Percentiles rank a stretch among this genome's conserved stretches.
Evolutionary conservation across 2,113 vertebrate genomes (phyloP).

Genomic region (Arothron firmamentum): DNA sequence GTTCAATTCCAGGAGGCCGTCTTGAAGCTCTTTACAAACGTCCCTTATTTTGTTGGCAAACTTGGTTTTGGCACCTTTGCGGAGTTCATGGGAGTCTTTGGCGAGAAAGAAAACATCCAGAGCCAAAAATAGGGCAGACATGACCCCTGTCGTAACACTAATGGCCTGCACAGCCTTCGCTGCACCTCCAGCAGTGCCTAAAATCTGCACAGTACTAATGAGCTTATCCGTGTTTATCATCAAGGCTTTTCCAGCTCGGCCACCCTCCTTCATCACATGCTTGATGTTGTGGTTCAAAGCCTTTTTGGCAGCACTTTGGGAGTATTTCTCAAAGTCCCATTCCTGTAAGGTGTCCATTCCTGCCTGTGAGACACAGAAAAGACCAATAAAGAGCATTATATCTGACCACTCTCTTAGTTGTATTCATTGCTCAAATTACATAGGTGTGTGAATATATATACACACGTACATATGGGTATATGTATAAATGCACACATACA

Average conservation of each 20-base stretch:
- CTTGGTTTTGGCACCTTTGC: constrained; percentile 70
- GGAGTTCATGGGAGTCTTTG: constrained; percentile 70
- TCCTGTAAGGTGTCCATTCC: constrained; percentile 69
- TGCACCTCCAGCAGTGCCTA: constrained; percentile 54
- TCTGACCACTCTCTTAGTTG: too few relatives aligned
- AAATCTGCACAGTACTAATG: constrained; percentile 61
- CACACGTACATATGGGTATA: not conserved
- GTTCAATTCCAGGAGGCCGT: constrained; percentile 66
- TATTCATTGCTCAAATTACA: too few relatives aligned
- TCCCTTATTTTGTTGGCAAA: constrained; percentile 70
- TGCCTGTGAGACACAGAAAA: constrained; percentile 40
- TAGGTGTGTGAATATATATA: too few relatives aligned
- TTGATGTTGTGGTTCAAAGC: constrained; percentile 69
- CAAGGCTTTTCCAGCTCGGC: constrained; percentile 63
- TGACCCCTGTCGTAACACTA: constrained; percentile 67
- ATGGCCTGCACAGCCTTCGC: constrained; percentile 55
- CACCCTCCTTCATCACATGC: constrained; percentile 69
- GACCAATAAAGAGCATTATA: too few relatives aligned
- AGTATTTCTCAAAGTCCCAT: constrained; percentile 70
- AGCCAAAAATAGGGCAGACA: constrained; percentile 69
- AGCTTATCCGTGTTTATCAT: constrained; percentile 68
- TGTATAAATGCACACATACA: not conserved
- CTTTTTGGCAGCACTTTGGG: constrained; percentile 60
- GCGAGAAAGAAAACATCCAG: constrained; percentile 75
- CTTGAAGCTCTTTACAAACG: constrained; percentile 64